phyloP scores from a whole-genome alignment of 1,140 invertebrate species.

The Druon quercuslanigerum region DNA sequence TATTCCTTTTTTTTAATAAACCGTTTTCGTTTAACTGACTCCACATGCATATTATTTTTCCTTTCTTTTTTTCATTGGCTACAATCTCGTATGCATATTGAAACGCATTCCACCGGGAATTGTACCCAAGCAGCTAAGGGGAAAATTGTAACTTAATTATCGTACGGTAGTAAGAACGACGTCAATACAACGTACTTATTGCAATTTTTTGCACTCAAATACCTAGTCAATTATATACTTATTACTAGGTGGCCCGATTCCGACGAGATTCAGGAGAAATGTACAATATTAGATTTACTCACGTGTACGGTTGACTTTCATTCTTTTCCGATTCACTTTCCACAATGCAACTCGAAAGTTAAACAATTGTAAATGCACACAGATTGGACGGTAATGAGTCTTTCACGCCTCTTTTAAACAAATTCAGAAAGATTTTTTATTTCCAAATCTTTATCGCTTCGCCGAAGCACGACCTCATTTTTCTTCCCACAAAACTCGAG shows the following conservation, averaged over 20 bases:
- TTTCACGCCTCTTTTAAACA: not conserved
- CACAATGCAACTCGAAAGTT: slow-evolving; percentile 33
- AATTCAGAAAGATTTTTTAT: not conserved
- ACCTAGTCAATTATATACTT: slow-evolving; percentile 6
- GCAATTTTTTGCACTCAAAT: slow-evolving; percentile 3
- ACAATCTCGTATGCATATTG: not conserved
- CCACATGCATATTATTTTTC: not conserved
- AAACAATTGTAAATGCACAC: slow-evolving; percentile 14
- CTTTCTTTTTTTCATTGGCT: not conserved
- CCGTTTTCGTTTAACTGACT: no score
- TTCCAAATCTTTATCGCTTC: slow-evolving; percentile 10
- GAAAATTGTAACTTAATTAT: slow-evolving; percentile 4
- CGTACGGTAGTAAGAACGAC: not conserved
- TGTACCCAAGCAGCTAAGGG: not conserved
- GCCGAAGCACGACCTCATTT: slow-evolving; percentile 15
- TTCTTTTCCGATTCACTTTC: slow-evolving; percentile 47
- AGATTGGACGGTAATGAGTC: slow-evolving; percentile 38
- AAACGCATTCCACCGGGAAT: not conserved
- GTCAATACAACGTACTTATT: slow-evolving; percentile 6
- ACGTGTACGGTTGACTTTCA: slow-evolving; percentile 39
- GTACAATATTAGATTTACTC: not conserved
- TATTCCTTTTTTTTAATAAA: no score
- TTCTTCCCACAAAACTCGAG: not conserved
- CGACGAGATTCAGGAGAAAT: slow-evolving; percentile 39
- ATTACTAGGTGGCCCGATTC: slow-evolving; percentile 41